Conservation (phyloP, 1,140 invertebrate species). For the Agraylea sexmaculata region DNA sequence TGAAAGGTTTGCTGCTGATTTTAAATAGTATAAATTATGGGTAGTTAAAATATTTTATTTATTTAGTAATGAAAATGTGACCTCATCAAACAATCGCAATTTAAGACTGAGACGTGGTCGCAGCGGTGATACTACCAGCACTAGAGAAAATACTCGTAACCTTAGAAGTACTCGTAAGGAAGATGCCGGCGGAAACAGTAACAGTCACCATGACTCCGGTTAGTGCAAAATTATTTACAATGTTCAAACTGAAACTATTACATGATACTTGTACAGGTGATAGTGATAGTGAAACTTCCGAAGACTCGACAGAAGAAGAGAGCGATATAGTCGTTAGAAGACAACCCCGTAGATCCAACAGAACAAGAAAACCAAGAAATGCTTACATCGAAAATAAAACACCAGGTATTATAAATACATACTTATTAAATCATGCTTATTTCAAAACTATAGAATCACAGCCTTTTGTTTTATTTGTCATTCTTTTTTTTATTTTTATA, state of each 20-base stretch:
- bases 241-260: too few species aligned
- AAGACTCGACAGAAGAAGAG: conserved; percentile 33
- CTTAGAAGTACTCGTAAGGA: too few species aligned
- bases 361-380: conserved; percentile 32
- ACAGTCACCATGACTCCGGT: conserved; percentile 34
- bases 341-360: conserved; percentile 32
- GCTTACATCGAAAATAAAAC: conserved; percentile 37
- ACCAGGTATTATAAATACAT: too few species aligned
- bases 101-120: conserved; percentile 10
- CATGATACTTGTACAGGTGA: neutral
- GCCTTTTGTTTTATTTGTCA: too few species aligned
- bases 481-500: conserved; percentile 2
- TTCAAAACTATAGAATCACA: too few species aligned
- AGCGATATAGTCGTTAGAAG: conserved; percentile 29
- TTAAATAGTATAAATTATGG: conserved; percentile 4
- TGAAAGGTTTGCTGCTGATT: conserved; percentile 9
- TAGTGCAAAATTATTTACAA: conserved; percentile 6
- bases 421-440: too few species aligned
- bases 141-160: conserved; percentile 2
- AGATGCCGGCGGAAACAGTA: conserved; percentile 12
- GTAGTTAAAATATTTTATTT: conserved; percentile 1
- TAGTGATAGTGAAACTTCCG: conserved; percentile 24
- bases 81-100: conserved; percentile 8
- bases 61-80: conserved; percentile 16
- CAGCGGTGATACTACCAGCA: conserved; percentile 8